These are phyloP conservation scores for Amblyopsis rosae DNA, from an alignment of 2,113 vertebrate genomes.

Conservation along the genomic window DNA sequence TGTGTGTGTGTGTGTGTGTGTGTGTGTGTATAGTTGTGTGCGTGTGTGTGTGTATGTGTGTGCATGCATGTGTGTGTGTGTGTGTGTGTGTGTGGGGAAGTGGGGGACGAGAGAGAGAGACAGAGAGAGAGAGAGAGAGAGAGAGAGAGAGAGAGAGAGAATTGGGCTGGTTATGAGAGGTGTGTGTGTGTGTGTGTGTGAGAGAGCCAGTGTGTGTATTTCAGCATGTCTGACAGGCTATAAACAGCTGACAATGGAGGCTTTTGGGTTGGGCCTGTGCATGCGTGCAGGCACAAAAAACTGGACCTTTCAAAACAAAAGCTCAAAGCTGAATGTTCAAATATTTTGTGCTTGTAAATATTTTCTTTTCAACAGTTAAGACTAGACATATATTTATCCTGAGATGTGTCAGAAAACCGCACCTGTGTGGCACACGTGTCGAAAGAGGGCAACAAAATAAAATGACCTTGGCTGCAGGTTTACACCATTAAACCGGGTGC, in stretches of 20 bases:
- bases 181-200: not conserved
- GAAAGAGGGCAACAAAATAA: not conserved
- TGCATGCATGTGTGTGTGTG: not conserved
- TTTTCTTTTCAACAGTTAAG: constrained; percentile 11
- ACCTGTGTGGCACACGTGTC: constrained; percentile 35
- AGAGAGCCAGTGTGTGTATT: not conserved
- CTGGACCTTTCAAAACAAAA: constrained; percentile 14
- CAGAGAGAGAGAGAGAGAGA: not conserved
- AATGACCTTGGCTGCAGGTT: not conserved
- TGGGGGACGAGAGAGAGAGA: too few relatives aligned
- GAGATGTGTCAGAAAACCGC: constrained; percentile 34
- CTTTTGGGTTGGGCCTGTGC: constrained; percentile 6
- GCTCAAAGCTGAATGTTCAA: constrained; percentile 15
- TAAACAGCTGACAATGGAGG: constrained; percentile 15
- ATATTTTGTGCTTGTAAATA: constrained; percentile 22
- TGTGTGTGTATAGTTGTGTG: not conserved
- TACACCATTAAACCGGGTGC: constrained; percentile 15
- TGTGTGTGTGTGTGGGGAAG: not conserved
- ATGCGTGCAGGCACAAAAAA: constrained; percentile 18
- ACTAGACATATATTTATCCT: constrained; percentile 25
- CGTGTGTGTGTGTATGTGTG: not conserved
- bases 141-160: not conserved
- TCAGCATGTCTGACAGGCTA: constrained; percentile 9
- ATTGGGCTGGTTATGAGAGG: not conserved
- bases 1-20: constrained; percentile 8